phyloP scores from a whole-genome alignment of 1,140 invertebrate species.

The Episyrphus balteatus region DNA sequence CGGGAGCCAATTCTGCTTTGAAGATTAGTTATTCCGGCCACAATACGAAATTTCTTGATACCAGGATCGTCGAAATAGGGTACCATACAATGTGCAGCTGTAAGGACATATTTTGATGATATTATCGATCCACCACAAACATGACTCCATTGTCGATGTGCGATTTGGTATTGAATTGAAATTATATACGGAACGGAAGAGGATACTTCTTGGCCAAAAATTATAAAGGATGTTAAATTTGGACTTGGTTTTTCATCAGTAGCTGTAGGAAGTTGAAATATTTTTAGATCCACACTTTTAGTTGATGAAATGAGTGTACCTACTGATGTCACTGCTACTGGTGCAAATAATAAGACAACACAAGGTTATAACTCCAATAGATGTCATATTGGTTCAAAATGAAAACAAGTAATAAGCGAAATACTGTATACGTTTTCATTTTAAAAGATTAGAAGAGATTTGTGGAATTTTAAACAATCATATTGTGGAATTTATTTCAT shows the following conservation, averaged over 20 bases:
- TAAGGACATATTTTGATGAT: slow-evolving; percentile 27
- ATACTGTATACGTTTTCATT: too few species aligned
- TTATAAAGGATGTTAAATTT: slow-evolving; percentile 11
- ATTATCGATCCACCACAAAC: slow-evolving; percentile 37
- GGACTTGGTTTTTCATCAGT: background rate
- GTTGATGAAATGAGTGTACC: too few species aligned
- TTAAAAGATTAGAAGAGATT: too few species aligned
- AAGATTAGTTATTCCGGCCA: slow-evolving; percentile 38
- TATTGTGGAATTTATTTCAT: too few species aligned
- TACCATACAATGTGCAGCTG: slow-evolving; percentile 35
- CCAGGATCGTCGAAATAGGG: slow-evolving; percentile 17
- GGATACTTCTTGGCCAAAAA: slow-evolving; percentile 22
- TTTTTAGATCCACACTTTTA: too few species aligned
- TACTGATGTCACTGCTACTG: too few species aligned
- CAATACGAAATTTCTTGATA: background rate
- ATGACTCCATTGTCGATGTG: slow-evolving; percentile 13
- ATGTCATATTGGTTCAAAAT: too few species aligned
- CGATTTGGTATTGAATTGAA: slow-evolving; percentile 18
- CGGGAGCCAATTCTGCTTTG: slow-evolving; percentile 35
- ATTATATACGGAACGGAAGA: slow-evolving; percentile 28
- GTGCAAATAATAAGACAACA: too few species aligned
- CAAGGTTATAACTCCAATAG: too few species aligned
- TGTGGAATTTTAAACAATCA: too few species aligned
- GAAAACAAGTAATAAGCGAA: too few species aligned
- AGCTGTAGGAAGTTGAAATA: too few species aligned